A percentile compares a stretch with the other conserved stretches of the same genome.
phyloP scores from a whole-genome alignment of 2,797 vertebrate genomes.

The Enteromius paludinosus region DNA sequence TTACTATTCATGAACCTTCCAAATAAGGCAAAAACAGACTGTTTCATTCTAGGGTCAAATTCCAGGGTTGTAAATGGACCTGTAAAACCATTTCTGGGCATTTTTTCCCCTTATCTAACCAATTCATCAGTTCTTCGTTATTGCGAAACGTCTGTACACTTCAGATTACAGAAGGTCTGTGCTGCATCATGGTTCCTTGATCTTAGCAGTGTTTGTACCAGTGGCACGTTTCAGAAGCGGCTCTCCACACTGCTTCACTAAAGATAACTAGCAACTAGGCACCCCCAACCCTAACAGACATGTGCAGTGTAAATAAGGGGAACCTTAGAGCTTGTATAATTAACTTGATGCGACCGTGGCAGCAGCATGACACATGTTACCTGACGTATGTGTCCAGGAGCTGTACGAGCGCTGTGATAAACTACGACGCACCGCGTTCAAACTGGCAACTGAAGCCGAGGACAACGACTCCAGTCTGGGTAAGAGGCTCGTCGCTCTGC shows the following conservation, averaged over 20 bases:
- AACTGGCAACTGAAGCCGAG: constrained; percentile 94
- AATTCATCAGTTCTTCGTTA: not conserved
- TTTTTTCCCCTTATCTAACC: too few relatives aligned
- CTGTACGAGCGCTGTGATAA: constrained; percentile 93
- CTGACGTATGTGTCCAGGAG: constrained; percentile 76
- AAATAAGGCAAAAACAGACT: too few relatives aligned
- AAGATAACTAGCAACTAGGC: not conserved
- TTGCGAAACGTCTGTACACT: not conserved
- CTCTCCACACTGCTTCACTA: not conserved
- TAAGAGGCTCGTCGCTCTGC: constrained; percentile 61
- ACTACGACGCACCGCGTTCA: constrained; percentile 89
- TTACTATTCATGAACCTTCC: too few relatives aligned
- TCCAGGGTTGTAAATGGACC: too few relatives aligned
- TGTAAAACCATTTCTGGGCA: too few relatives aligned
- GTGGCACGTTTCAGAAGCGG: too few relatives aligned
- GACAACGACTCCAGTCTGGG: constrained; percentile 93
- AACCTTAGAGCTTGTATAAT: not conserved
- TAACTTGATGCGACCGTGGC: constrained; percentile 55
- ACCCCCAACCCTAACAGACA: too few relatives aligned
- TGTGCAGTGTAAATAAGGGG: too few relatives aligned
- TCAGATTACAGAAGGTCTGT: not conserved
- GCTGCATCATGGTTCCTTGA: not conserved
- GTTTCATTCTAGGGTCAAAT: too few relatives aligned
- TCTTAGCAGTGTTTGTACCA: not conserved
- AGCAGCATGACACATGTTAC: not conserved